A percentile compares a stretch with the other conserved stretches of the same genome.
Evolutionary conservation across 2,888 invertebrate genomes (phyloP).

Genomic region (Mayetiola destructor): DNA sequence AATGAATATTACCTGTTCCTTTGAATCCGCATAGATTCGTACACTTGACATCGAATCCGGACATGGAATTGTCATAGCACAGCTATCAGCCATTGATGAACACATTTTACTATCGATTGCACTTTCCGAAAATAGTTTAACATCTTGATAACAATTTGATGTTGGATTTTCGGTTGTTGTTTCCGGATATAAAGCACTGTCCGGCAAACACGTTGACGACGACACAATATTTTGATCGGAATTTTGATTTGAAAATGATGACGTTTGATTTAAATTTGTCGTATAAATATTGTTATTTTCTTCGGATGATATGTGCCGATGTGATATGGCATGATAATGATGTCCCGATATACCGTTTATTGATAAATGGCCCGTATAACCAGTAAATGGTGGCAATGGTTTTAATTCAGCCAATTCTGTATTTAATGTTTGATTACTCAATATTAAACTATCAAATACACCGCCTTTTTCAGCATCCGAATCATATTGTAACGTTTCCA

Average conservation of each 20-base stretch:
- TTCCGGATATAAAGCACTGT: conserved; percentile 40
- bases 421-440: conserved; percentile 40
- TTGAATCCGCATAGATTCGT: conserved; percentile 32
- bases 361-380: conserved; percentile 70
- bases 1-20: too few relatives aligned
- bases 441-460: conserved; percentile 51
- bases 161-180: conserved; percentile 19
- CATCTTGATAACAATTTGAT: conserved; percentile 41
- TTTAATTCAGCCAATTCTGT: conserved; percentile 64
- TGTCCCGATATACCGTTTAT: conserved; percentile 80
- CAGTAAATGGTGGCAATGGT: conserved; percentile 72
- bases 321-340: conserved; percentile 74
- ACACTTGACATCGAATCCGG: conserved; percentile 45
- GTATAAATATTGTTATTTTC: conserved; percentile 51
- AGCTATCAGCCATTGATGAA: conserved; percentile 36
- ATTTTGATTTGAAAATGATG: conserved; percentile 17
- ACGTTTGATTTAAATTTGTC: neutral
- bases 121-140: conserved; percentile 45
- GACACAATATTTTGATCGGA: conserved; percentile 61
- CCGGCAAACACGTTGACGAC: conserved; percentile 54
- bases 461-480: conserved; percentile 30
- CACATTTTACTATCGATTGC: conserved; percentile 40
- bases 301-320: conserved; percentile 47
- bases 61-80: conserved; percentile 36
- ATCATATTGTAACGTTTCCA: conserved; percentile 37